These are phyloP conservation scores for Pterobdella sp. DNA, from an alignment of 2,888 invertebrate species.

Conservation along the genomic window DNA sequence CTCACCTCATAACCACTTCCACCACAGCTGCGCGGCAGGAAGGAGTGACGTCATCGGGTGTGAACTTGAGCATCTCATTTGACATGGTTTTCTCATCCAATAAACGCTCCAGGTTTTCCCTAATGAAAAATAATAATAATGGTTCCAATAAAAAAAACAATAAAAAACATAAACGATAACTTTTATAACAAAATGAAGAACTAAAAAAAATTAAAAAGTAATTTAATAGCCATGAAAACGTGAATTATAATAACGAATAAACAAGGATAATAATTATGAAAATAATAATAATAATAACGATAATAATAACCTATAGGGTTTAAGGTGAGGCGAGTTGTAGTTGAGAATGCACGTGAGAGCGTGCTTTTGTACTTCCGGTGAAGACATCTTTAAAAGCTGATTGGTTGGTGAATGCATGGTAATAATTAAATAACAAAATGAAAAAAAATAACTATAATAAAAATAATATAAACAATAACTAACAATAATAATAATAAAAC, in stretches of 20 bases:
- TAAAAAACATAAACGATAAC: too few relatives aligned
- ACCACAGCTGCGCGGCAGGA: conserved; percentile 65
- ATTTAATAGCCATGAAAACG: too few relatives aligned
- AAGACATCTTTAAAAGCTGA: conserved; percentile 71
- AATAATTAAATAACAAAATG: background rate
- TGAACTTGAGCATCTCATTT: conserved; percentile 72
- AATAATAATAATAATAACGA: background rate
- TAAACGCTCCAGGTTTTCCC: conserved; percentile 68
- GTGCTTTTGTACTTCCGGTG: conserved; percentile 70
- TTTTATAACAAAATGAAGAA: too few relatives aligned
- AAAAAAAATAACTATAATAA: background rate
- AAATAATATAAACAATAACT: background rate
- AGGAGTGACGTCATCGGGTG: conserved; percentile 64
- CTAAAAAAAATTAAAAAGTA: too few relatives aligned
- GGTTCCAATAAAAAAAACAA: too few relatives aligned
- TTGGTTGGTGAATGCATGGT: too few relatives aligned
- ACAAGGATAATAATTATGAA: too few relatives aligned
- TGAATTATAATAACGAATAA: too few relatives aligned
- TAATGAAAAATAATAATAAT: too few relatives aligned
- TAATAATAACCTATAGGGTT: conserved; percentile 61
- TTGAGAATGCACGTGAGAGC: conserved; percentile 77
- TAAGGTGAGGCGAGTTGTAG: conserved; percentile 71
- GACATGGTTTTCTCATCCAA: conserved; percentile 80
- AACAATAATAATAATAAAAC: background rate
- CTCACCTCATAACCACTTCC: conserved; percentile 51